Conservation (phyloP, 2,797 vertebrate species). For the Hyperoplus immaculatus region DNA sequence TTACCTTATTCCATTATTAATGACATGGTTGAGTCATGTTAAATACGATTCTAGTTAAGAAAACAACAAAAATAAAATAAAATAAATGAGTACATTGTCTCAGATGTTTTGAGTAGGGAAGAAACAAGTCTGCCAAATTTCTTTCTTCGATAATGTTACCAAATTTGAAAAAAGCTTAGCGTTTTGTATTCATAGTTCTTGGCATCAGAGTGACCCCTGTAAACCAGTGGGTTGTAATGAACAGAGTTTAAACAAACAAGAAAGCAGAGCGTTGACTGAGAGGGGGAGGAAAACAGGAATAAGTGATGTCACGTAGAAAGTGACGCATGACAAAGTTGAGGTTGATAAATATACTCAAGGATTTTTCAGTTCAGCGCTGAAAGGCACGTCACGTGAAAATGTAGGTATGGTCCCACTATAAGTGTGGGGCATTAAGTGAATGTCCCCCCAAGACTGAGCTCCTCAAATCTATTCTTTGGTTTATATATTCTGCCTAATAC, state of each 20-base stretch:
- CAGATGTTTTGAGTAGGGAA: background rate
- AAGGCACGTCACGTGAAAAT: constrained; percentile 36
- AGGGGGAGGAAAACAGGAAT: constrained; percentile 64
- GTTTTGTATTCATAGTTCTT: constrained; percentile 57
- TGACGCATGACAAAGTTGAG: constrained; percentile 64
- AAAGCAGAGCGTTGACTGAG: constrained; percentile 71
- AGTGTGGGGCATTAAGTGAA: constrained; percentile 24
- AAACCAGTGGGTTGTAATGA: constrained; percentile 68
- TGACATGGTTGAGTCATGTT: background rate
- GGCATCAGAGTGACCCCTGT: constrained; percentile 69
- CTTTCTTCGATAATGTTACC: constrained; percentile 68
- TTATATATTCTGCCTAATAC: constrained; percentile 27
- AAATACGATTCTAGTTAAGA: background rate
- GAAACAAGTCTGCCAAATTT: constrained; percentile 59
- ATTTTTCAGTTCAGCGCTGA: constrained; percentile 42
- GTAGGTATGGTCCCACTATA: constrained; percentile 20
- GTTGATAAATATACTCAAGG: constrained; percentile 55
- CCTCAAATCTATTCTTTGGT: constrained; percentile 16
- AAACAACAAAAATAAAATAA: background rate
- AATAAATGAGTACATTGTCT: background rate
- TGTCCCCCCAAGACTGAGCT: background rate
- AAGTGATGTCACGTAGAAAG: constrained; percentile 73
- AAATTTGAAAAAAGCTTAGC: constrained; percentile 44
- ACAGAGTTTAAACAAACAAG: constrained; percentile 81
- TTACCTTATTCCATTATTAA: background rate